Conservation (phyloP, 1,140 invertebrate genomes). For the Bombus waltoni region DNA sequence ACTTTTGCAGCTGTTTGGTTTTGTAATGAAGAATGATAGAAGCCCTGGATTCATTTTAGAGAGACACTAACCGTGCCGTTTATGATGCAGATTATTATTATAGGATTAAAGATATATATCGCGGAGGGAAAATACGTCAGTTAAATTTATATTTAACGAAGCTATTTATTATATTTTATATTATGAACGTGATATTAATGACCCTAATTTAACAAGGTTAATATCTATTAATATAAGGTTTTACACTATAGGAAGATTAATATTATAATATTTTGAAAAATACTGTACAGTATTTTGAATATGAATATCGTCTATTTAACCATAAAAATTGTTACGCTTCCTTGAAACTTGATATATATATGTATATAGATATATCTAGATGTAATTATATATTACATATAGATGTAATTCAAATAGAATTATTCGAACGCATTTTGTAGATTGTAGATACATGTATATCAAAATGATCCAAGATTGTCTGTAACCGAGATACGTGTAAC, state of each 20-base stretch:
- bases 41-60: neutral
- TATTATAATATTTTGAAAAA: no score
- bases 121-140: no score
- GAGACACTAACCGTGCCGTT: neutral
- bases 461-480: neutral
- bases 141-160: neutral
- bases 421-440: no score
- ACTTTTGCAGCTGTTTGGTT: constrained; percentile 23
- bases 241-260: neutral
- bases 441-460: neutral
- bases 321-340: neutral
- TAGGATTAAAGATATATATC: neutral
- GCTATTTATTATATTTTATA: no score
- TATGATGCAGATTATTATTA: constrained; percentile 2
- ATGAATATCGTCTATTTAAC: neutral
- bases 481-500: neutral
- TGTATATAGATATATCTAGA: no score
- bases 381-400: no score
- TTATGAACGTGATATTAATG: neutral
- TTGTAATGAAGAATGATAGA: constrained; percentile 42
- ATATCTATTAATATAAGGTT: neutral
- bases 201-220: neutral
- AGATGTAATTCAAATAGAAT: no score
- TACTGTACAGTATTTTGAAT: neutral
- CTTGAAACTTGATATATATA: neutral